Percentiles rank a stretch among this genome's conserved stretches.
Conservation (phyloP, 1,140 invertebrate species). For the Asbolus verrucosus region DNA sequence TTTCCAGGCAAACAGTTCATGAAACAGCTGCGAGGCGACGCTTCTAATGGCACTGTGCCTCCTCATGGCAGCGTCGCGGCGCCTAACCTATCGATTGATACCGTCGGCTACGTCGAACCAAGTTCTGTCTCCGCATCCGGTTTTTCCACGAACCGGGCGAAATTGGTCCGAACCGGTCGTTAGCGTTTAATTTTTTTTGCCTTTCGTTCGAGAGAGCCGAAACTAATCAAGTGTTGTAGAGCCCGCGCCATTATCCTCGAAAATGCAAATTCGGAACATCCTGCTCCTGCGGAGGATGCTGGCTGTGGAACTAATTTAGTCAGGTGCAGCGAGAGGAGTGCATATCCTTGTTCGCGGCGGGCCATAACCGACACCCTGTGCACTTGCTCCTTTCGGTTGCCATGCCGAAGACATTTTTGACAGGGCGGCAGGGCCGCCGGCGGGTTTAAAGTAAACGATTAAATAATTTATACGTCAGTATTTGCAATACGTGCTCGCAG, state of each 20-base stretch:
- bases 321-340: constrained; percentile 1
- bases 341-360: background rate
- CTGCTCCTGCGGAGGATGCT: background rate
- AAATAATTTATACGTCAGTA: constrained; percentile 24
- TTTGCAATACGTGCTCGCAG: constrained; percentile 22
- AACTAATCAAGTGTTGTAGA: constrained; percentile 3
- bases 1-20: constrained; percentile 63
- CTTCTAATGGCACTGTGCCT: constrained; percentile 47
- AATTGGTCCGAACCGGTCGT: background rate
- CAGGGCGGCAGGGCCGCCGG: background rate
- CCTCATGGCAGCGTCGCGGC: constrained; percentile 52
- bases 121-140: constrained; percentile 7
- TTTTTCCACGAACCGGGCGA: background rate
- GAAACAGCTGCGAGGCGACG: constrained; percentile 61
- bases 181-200: background rate
- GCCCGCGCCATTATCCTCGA: background rate
- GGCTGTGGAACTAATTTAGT: constrained; percentile 2
- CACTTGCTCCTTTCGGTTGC: background rate
- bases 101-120: constrained; percentile 20
- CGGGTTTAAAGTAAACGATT: background rate
- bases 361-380: background rate
- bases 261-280: constrained; percentile 4
- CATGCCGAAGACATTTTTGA: background rate
- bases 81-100: constrained; percentile 59
- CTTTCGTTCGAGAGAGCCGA: background rate